phyloP scores from a whole-genome alignment of 2,888 invertebrate genomes.

The Andrena hattorfiana region DNA sequence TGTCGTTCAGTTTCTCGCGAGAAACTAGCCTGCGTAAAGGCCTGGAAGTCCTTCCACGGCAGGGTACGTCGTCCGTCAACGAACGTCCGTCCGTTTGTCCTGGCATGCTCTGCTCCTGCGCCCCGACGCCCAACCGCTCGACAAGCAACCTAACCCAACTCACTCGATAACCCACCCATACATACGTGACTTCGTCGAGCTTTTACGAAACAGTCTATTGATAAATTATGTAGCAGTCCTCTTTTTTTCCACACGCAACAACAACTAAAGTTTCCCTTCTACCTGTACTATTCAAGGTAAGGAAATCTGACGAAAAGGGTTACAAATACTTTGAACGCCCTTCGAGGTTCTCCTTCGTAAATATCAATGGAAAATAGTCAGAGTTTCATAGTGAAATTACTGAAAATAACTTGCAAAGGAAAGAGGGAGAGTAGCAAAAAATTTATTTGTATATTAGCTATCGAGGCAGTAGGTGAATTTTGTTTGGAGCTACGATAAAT shows the following conservation, averaged over 20 bases:
- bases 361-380: constrained; percentile 4
- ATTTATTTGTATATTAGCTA: no score
- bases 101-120: constrained; percentile 81
- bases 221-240: constrained; percentile 63
- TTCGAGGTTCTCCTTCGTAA: neutral
- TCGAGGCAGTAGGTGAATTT: no score
- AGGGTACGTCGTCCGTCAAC: constrained; percentile 51
- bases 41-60: constrained; percentile 69
- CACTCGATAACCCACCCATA: constrained; percentile 74
- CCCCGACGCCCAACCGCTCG: constrained; percentile 68
- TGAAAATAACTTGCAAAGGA: neutral
- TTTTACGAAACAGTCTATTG: constrained; percentile 64
- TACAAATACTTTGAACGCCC: neutral
- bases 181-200: constrained; percentile 36
- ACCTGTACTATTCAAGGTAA: neutral
- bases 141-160: constrained; percentile 75
- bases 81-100: constrained; percentile 77
- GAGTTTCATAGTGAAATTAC: neutral
- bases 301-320: neutral
- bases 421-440: no score
- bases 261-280: neutral
- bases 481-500: no score
- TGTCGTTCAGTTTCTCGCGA: constrained; percentile 56
- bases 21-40: constrained; percentile 70
- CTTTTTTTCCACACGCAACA: constrained; percentile 41